These are phyloP conservation scores for Psittacula derbiana DNA, from an alignment of 2,797 vertebrate genomes.

Conservation along the genomic window DNA sequence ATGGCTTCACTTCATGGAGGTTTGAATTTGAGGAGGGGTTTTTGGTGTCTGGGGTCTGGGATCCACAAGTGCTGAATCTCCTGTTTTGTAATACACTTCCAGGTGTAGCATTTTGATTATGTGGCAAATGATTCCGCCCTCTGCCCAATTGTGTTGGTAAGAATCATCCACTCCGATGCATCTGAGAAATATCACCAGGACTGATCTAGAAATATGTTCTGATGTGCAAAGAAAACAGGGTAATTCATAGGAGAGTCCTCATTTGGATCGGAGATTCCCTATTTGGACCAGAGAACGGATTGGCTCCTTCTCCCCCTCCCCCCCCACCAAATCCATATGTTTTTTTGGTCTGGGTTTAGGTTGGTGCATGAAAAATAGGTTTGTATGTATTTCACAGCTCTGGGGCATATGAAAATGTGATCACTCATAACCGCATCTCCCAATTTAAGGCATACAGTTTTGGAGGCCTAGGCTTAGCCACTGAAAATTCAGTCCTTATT, in stretches of 20 bases:
- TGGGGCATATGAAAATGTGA: conserved; percentile 13
- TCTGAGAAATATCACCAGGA: neutral
- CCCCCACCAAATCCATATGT: neutral
- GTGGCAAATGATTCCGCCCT: neutral
- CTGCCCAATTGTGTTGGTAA: neutral
- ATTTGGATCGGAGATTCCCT: neutral
- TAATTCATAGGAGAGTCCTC: neutral
- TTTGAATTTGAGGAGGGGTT: neutral
- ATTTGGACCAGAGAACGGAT: neutral
- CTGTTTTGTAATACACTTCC: neutral
- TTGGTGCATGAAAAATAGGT: neutral
- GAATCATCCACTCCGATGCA: accelerated
- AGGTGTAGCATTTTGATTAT: neutral
- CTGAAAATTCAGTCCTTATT: conserved; percentile 4
- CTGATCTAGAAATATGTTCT: neutral
- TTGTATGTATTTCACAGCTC: conserved; percentile 24
- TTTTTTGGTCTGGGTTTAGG: conserved; percentile 6
- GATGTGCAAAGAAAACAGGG: accelerated
- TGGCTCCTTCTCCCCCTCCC: neutral
- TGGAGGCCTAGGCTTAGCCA: neutral
- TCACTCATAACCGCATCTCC: conserved; percentile 10
- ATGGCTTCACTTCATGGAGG: accelerated
- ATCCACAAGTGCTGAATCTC: neutral
- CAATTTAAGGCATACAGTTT: neutral
- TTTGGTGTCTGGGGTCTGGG: neutral